Evolutionary conservation across 2,113 vertebrate species (phyloP), one percentile per base, ranked within the genome.

Genomic region (Misgurnus mizolepis): DNA sequence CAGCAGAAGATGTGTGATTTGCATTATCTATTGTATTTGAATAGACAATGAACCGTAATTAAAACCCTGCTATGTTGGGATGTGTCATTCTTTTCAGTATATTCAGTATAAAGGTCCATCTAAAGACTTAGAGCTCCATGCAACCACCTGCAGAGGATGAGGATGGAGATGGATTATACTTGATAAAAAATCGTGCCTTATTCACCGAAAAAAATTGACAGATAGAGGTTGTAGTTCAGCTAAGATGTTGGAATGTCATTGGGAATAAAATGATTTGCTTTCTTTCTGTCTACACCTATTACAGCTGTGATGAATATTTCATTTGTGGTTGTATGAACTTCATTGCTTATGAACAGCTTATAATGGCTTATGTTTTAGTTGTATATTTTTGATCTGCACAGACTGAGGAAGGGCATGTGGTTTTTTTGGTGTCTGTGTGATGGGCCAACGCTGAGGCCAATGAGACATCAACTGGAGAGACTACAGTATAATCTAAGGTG

Each of bases 21-120:
- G 80, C 79, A 81, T 84, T 45, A 27, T 22, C 39, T 58, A 15
- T 41, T 56, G 34, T n/a, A 22, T 12, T 61, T 27, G 6, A 73
- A 60, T 61, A n/a, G 56, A 9, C 9, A 74, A 22, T 2, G 6
- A 75, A 49, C 34, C 40, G 22, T n/a, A 5, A 27, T 49, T 75
- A 49, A 17, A 73, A 73, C 39, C 0, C 4, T 15, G 7, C 12
- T 6, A 14, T 6, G 14, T 17, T n/a, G 53, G 45, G 45, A 41
- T 73, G 1, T 60, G 7, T 22, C 43, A 6, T 40, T 18, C 34
- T 3, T 72, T 72, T 72, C n/a, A 56, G 0, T 8, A 45, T 45
- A 7, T 45, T 1, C 43, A 2, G 43, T 4, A 45, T 8, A 45
- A 45, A 7, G 27, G 27, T 34, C 27, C 27, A 34, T 34, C 27